Evolutionary conservation across 2,888 invertebrate genomes (phyloP), one percentile per base, ranked within the genome.

Genomic region (Pristionchus japonicus): DNA sequence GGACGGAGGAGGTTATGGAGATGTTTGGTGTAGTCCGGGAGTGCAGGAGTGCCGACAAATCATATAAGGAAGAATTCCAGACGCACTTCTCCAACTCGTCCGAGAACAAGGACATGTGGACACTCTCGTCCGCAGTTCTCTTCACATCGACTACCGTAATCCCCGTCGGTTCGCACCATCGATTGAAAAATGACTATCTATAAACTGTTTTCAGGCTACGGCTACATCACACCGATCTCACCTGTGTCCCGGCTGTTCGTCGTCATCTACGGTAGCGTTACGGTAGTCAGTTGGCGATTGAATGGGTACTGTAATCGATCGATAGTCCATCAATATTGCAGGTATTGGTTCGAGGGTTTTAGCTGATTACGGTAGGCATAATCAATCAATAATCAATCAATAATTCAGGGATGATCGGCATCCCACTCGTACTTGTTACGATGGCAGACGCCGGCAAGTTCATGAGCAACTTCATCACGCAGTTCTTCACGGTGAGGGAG

Each of bases 381-480:
- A 13, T 67, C 3, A 40, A 70, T 70, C 37, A 23, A 70, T 70
- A 70, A 27, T 27, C 40, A 40, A 87, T 52, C 49, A 31, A 57
- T 74, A 57, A 9, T 40, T 11, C 74, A 88, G 88, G 88, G 6
- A 87, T 92, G 31, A 61, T 91, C 20, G 92, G 92, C 11, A 92
- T 92, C 47, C 92, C 92, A 0, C 70, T 92, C 77, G 91, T 90
- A 7, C 88, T 92, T 40, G 92, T 92, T 0, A 92, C 92, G 9
- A 92, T 91, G 91, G 92, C 92, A 0, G 92, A 92, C 80, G 91
- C 92, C 2, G 92, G 92, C 34, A 92, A 92, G 88, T 92, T 92
- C 61, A 89, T 91, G 20, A 89, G 90, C 23, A 90, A 91, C 27
- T 80, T 91, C 70, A 90, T 91, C 17, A 89, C 90, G 15, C 84